phyloP scores from a whole-genome alignment of 2,888 invertebrate genomes.

The Coleophora flavipennella region DNA sequence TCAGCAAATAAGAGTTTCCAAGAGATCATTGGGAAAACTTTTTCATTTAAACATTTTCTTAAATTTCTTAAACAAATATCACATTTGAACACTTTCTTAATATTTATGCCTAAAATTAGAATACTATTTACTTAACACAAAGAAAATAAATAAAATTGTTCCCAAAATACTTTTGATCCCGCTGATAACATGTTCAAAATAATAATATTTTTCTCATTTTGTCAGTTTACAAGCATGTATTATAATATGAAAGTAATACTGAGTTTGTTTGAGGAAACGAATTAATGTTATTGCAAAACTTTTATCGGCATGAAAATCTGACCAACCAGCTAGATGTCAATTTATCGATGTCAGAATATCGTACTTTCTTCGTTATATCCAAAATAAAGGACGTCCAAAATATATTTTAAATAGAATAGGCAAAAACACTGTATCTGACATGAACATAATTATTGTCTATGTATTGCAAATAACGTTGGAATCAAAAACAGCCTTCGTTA shows the following conservation, averaged over 20 bases:
- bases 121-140: slow-evolving; percentile 6
- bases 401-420: neutral
- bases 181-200: neutral
- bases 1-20: slow-evolving; percentile 61
- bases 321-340: too few species aligned
- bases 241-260: too few species aligned
- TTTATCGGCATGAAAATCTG: too few species aligned
- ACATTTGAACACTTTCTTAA: slow-evolving; percentile 67
- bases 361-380: too few species aligned
- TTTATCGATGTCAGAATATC: too few species aligned
- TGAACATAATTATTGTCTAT: neutral
- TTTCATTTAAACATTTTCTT: slow-evolving; percentile 39
- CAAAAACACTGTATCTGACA: neutral
- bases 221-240: too few species aligned
- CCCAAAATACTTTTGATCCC: slow-evolving; percentile 39
- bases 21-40: slow-evolving; percentile 73
- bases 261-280: too few species aligned
- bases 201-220: too few species aligned
- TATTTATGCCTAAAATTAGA: slow-evolving; percentile 41
- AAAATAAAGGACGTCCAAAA: too few species aligned
- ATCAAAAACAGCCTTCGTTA: too few species aligned
- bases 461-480: neutral
- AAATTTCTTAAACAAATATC: slow-evolving; percentile 62
- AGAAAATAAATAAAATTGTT: slow-evolving; percentile 26
- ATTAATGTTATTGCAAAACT: too few species aligned